A percentile compares a stretch with the other conserved stretches of the same genome.
These are phyloP conservation scores for Adelphocoris suturalis DNA, from an alignment of 2,888 invertebrate species.

Conservation along the genomic window DNA sequence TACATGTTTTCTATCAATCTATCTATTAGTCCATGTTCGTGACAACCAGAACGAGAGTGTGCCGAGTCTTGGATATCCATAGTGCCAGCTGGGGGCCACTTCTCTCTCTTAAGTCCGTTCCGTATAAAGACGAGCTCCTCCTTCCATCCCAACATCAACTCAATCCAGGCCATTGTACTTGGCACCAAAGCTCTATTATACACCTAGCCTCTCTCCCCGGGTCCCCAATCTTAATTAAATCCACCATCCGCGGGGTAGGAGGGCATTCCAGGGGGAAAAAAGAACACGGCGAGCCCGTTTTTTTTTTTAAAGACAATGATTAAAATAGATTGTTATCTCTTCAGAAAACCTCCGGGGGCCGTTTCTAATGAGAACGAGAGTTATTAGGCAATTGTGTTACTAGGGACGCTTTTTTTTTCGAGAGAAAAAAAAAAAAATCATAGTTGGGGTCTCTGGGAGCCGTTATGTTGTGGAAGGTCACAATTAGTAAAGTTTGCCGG, in stretches of 20 bases:
- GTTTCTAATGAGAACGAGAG: slow-evolving; percentile 69
- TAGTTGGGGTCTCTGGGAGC: slow-evolving; percentile 6
- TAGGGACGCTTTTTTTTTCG: slow-evolving; percentile 64
- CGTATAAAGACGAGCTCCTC: neutral
- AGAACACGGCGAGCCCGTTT: slow-evolving; percentile 19
- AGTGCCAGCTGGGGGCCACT: slow-evolving; percentile 20
- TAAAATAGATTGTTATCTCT: slow-evolving; percentile 69
- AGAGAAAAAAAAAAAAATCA: slow-evolving; percentile 60
- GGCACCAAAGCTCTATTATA: slow-evolving; percentile 66
- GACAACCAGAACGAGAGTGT: too few species aligned
- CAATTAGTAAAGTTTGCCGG: slow-evolving; percentile 68
- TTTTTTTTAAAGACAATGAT: slow-evolving; percentile 63
- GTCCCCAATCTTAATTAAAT: slow-evolving; percentile 69
- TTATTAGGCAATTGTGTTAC: slow-evolving; percentile 71
- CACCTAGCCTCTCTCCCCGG: slow-evolving; percentile 36
- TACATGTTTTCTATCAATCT: too few species aligned
- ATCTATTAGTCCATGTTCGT: too few species aligned
- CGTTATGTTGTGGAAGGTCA: slow-evolving; percentile 72
- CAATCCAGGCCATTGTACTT: slow-evolving; percentile 55
- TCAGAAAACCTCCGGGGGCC: slow-evolving; percentile 54
- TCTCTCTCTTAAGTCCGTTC: slow-evolving; percentile 3
- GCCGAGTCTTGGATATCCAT: neutral
- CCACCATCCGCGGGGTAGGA: slow-evolving; percentile 54
- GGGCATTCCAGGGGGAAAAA: neutral
- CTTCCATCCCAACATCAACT: neutral